A percentile compares a stretch with the other conserved stretches of the same genome.
These are phyloP conservation scores for Dromococcyx pavoninus DNA, from an alignment of 2,797 vertebrate species.

Conservation along the genomic window DNA sequence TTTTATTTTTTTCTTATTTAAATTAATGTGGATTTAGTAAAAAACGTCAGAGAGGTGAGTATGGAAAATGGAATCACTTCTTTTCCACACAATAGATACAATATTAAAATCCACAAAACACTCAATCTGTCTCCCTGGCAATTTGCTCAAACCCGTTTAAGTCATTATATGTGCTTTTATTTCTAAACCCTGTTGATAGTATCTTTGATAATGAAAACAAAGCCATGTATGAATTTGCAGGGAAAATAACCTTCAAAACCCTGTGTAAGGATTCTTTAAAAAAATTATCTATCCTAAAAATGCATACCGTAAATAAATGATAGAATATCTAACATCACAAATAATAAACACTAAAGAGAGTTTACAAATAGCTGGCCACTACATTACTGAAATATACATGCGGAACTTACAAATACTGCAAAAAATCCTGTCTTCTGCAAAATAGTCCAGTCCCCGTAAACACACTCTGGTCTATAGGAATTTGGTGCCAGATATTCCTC, in stretches of 20 bases:
- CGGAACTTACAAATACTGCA: slow-evolving; percentile 48
- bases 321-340: not conserved
- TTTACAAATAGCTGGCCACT: not conserved
- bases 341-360: not conserved
- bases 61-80: not conserved
- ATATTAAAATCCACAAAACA: not conserved
- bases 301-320: not conserved
- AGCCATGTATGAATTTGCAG: not conserved
- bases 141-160: not conserved
- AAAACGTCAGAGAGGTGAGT: not conserved
- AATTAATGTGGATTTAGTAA: not conserved
- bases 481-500: not conserved
- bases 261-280: not conserved
- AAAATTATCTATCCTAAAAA: not conserved
- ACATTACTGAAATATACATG: not conserved
- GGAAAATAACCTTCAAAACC: not conserved
- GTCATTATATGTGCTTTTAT: not conserved
- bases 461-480: not conserved
- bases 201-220: not conserved
- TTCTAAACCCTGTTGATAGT: not conserved
- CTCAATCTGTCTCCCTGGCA: not conserved
- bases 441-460: not conserved
- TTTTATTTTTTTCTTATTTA: not conserved
- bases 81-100: not conserved
- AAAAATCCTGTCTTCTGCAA: not conserved